phyloP scores from a whole-genome alignment of 2,888 invertebrate genomes.

The Magallana nippona region DNA sequence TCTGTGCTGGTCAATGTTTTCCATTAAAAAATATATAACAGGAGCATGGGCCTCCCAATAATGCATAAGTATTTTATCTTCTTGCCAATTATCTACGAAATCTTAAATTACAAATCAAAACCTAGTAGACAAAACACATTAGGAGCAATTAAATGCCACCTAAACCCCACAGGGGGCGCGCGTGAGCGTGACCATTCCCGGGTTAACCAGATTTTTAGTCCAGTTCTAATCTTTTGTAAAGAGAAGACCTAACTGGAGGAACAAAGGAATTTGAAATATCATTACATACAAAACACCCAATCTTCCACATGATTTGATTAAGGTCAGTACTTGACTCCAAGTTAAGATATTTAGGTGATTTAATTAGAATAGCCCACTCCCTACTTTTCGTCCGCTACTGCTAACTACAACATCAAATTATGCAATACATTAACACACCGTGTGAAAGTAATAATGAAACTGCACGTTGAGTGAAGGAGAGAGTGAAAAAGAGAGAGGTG shows the following conservation, averaged over 20 bases:
- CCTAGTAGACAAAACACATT: slow-evolving; percentile 10
- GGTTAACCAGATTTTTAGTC: slow-evolving; percentile 17
- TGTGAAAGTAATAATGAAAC: too few relatives aligned
- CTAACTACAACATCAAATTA: too few relatives aligned
- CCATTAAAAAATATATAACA: background rate
- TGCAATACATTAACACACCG: too few relatives aligned
- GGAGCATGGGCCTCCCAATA: background rate
- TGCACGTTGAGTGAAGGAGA: too few relatives aligned
- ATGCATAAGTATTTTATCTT: slow-evolving; percentile 5
- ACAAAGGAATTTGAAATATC: background rate
- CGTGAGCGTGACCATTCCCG: background rate
- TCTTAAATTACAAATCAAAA: slow-evolving; percentile 29
- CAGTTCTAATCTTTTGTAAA: background rate
- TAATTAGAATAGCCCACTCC: too few relatives aligned
- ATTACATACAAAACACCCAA: background rate
- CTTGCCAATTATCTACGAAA: slow-evolving; percentile 27
- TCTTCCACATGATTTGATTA: background rate
- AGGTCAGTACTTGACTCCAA: background rate
- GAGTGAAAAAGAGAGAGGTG: too few relatives aligned
- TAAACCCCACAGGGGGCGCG: background rate
- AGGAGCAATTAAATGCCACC: background rate
- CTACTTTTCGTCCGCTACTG: too few relatives aligned
- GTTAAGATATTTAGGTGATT: too few relatives aligned
- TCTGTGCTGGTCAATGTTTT: background rate
- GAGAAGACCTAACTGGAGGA: background rate